A percentile compares a stretch with the other conserved stretches of the same genome.
These are phyloP conservation scores for Bubalus kerabau DNA, from an alignment of 2,113 vertebrate genomes.

Conservation along the genomic window DNA sequence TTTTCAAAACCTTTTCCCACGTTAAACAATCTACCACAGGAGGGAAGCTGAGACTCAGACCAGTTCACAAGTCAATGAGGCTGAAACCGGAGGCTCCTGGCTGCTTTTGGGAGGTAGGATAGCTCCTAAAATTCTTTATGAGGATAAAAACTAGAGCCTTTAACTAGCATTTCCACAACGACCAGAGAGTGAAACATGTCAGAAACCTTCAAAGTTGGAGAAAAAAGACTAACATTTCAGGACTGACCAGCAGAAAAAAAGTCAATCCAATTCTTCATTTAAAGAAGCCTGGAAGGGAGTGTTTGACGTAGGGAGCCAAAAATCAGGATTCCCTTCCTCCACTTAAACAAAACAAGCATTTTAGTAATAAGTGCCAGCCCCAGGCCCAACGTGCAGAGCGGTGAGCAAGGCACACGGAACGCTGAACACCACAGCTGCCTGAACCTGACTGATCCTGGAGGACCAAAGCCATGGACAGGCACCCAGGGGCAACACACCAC, in stretches of 20 bases:
- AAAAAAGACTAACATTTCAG: constrained; percentile 6
- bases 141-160: not conserved
- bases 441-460: not conserved
- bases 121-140: not conserved
- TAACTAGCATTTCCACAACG: not conserved
- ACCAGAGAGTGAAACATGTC: not conserved
- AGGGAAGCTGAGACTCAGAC: not conserved
- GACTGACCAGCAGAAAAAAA: not conserved
- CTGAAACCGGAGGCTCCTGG: not conserved
- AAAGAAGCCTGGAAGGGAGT: not conserved
- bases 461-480: not conserved
- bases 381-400: not conserved
- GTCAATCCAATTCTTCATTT: not conserved
- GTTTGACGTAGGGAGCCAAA: not conserved
- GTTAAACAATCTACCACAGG: not conserved
- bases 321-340: not conserved
- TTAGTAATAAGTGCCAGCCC: not conserved
- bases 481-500: not conserved
- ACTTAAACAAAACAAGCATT: not conserved
- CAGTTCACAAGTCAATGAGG: not conserved
- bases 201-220: not conserved
- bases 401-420: not conserved
- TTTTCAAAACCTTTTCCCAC: not conserved
- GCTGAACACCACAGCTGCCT: not conserved
- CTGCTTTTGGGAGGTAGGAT: not conserved